These are phyloP conservation scores for Rhagophthalmus giganteus DNA, from an alignment of 2,888 invertebrate genomes.

Conservation along the genomic window DNA sequence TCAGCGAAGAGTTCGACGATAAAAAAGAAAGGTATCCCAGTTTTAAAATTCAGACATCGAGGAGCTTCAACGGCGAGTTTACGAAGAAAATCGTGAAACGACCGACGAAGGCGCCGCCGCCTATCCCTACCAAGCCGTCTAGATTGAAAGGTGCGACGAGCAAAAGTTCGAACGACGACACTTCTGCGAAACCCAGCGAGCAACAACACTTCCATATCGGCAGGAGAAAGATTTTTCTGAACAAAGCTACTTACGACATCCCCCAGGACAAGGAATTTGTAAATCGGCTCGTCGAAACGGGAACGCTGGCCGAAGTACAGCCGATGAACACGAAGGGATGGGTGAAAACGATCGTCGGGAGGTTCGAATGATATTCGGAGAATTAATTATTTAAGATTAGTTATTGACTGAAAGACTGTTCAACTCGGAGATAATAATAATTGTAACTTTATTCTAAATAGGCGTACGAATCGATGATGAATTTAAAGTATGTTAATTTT, in stretches of 20 bases:
- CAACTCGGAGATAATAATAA: conserved; percentile 1
- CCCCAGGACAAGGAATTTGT: conserved; percentile 10
- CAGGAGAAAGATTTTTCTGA: conserved; percentile 14
- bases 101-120: conserved; percentile 63
- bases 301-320: too few relatives aligned
- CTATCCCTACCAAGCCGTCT: conserved; percentile 66
- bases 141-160: conserved; percentile 33
- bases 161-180: conserved; percentile 11
- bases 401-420: conserved; percentile 11
- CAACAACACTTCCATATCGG: conserved; percentile 12
- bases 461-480: neutral
- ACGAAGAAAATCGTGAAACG: conserved; percentile 40
- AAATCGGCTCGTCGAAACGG: neutral
- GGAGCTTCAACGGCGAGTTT: neutral
- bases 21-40: conserved; percentile 3
- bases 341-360: conserved; percentile 75
- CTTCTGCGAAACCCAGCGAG: conserved; percentile 2
- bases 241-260: conserved; percentile 12
- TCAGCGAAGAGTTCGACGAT: conserved; percentile 44
- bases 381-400: conserved; percentile 18
- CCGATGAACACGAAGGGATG: conserved; percentile 60
- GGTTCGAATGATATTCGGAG: conserved; percentile 63
- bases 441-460: neutral
- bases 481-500: conserved; percentile 3
- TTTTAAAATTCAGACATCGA: conserved; percentile 1